Conservation (phyloP, 2,888 invertebrate genomes). For the Leptogaster cylindrica region DNA sequence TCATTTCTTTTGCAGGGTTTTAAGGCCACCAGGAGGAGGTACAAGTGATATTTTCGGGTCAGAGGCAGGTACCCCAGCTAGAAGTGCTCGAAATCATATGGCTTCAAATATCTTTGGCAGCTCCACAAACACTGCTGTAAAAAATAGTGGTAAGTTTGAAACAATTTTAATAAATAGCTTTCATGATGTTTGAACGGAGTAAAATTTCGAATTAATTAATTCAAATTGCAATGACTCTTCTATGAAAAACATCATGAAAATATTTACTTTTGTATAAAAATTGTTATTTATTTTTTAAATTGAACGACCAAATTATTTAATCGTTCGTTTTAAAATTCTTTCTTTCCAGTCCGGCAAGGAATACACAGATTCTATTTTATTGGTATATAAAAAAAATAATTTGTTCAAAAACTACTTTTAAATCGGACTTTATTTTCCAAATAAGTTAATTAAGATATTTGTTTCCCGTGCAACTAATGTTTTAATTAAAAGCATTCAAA, state of each 20-base stretch:
- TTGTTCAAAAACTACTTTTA: slow-evolving; percentile 30
- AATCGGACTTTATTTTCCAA: slow-evolving; percentile 3
- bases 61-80: slow-evolving; percentile 58
- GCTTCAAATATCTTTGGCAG: slow-evolving; percentile 62
- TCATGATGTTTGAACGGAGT: slow-evolving; percentile 9
- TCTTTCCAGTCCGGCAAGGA: slow-evolving; percentile 63
- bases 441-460: neutral
- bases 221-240: slow-evolving; percentile 31
- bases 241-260: slow-evolving; percentile 17
- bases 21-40: slow-evolving; percentile 71
- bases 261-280: neutral
- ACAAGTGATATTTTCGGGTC: slow-evolving; percentile 66
- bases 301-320: slow-evolving; percentile 5
- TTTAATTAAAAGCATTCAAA: neutral
- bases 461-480: slow-evolving; percentile 27
- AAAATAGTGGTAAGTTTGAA: slow-evolving; percentile 58
- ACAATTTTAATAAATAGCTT: neutral
- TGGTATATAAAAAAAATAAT: slow-evolving; percentile 54
- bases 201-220: no score
- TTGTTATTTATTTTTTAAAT: no score
- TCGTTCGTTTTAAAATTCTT: slow-evolving; percentile 47
- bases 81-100: slow-evolving; percentile 61
- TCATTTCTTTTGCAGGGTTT: slow-evolving; percentile 65
- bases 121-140: slow-evolving; percentile 54
- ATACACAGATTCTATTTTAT: slow-evolving; percentile 63